Evolutionary conservation across 2,797 vertebrate species (phyloP).

Genomic region (Telmatherina bonti): DNA sequence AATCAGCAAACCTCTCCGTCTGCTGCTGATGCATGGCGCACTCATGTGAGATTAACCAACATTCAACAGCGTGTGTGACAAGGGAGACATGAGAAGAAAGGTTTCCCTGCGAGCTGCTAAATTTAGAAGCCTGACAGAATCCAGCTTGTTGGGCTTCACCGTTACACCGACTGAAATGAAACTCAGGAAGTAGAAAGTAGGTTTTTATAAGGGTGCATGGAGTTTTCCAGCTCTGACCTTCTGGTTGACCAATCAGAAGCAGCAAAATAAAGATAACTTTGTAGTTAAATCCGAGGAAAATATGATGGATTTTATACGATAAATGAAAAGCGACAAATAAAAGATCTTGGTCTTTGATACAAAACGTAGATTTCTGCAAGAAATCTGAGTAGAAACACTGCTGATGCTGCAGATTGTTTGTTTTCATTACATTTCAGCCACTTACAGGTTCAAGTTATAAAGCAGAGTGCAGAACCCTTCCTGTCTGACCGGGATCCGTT

Average conservation of each 20-base stretch:
- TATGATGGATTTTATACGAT: conserved; percentile 3
- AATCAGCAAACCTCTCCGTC: neutral
- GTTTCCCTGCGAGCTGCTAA: conserved; percentile 41
- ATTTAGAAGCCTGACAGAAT: conserved; percentile 31
- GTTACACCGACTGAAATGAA: conserved; percentile 36
- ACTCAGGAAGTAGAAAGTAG: conserved; percentile 54
- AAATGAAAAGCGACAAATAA: conserved; percentile 31
- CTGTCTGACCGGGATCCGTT: conserved; percentile 61
- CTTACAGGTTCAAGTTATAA: conserved; percentile 56
- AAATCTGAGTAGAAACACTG: conserved; percentile 22
- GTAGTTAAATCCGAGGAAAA: conserved; percentile 27
- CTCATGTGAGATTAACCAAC: conserved; percentile 19
- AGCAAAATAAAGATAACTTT: conserved; percentile 3
- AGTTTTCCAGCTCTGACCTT: conserved; percentile 35
- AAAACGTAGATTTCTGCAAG: too few relatives aligned
- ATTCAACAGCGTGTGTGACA: conserved; percentile 7
- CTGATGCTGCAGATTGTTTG: conserved; percentile 51
- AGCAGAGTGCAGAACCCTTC: conserved; percentile 51
- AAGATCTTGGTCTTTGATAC: too few relatives aligned
- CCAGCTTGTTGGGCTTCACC: conserved; percentile 15
- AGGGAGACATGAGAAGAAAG: conserved; percentile 24
- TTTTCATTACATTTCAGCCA: conserved; percentile 44
- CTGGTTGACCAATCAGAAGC: neutral
- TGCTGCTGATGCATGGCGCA: conserved; percentile 1
- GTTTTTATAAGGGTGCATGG: conserved; percentile 18